Evolutionary conservation across 2,113 vertebrate species (phyloP).

Genomic region (Ramphastos sulfuratus): DNA sequence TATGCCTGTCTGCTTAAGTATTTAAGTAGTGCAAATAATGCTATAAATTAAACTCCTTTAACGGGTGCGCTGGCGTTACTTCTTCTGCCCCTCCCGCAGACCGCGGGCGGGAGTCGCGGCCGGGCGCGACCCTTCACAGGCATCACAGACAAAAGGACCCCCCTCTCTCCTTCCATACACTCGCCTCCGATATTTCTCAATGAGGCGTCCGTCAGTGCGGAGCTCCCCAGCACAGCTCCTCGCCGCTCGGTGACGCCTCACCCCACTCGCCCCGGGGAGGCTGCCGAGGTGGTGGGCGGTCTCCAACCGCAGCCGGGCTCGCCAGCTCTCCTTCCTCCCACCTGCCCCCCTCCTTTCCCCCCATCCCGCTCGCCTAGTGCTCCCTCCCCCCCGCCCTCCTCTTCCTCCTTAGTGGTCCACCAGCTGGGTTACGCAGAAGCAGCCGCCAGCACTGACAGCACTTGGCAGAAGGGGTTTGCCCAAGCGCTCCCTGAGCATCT

Average conservation of each 20-base stretch:
- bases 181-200: background rate
- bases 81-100: background rate
- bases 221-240: background rate
- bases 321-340: background rate
- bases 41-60: background rate
- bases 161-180: background rate
- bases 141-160: slow-evolving; percentile 24
- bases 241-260: background rate
- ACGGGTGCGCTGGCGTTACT: background rate
- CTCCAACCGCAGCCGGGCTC: background rate
- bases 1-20: background rate
- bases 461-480: slow-evolving; percentile 9
- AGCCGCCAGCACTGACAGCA: slow-evolving; percentile 48
- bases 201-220: background rate
- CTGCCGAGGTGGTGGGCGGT: background rate
- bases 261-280: background rate
- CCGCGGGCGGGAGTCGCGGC: background rate
- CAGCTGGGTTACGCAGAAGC: slow-evolving; percentile 60
- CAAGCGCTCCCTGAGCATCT: slow-evolving; percentile 9
- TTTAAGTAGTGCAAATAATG: background rate
- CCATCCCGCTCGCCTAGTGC: slow-evolving; percentile 3
- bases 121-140: background rate
- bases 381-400: background rate
- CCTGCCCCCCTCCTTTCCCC: background rate
- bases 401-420: slow-evolving; percentile 37